Evolutionary conservation across 2,113 vertebrate genomes (phyloP), one percentile per base, ranked within the genome.

Genomic region (Phodopus roborovskii): DNA sequence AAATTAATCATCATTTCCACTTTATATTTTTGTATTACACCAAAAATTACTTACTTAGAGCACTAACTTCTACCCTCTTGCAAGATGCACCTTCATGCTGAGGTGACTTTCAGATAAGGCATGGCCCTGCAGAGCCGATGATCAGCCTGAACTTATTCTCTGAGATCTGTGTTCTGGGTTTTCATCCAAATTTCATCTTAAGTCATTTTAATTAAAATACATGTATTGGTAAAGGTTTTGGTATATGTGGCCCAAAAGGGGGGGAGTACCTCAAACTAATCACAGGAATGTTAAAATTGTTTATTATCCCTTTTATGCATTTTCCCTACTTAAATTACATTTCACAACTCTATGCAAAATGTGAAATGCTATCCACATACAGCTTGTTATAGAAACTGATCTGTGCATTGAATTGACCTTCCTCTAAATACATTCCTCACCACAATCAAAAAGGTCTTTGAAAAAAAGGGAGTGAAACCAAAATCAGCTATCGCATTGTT

Each of bases 1-100:
- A 99, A 99, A 99, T 99, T 99, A 99, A 99, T 99, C 99, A 99
- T 98, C 98, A 97, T 99, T 99, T 99, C 98, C 98, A 99, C 99
- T 98, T 99, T 98, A 98, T 99, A 98, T 98, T 99, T 99, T 96
- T 97, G 98, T 97, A 98, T 98, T 98, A 98, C 98, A 98, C 98
- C 98, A 98, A 98, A 99, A 99, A 99, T 97, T 97, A 98, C 98
- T 98, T 96, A 91, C 94, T 98, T 97, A 97, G 96, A 97, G 98
- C 98, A 98, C 97, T 96, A 97, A 97, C 97, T 98, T 98, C 97
- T 97, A 96, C 88, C 95, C 94, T 92, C 94, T 92, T 93, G 83
- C 30, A 58, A 97, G 95, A 97, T 94, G 96, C 96, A 96, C 93
- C 96, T 92, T 94, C 96, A 83, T 92, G 96, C 96, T 53, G 48